A percentile compares a stretch with the other conserved stretches of the same genome.
These are phyloP conservation scores for Clivina fossor DNA, from an alignment of 2,888 invertebrate species.

Conservation along the genomic window DNA sequence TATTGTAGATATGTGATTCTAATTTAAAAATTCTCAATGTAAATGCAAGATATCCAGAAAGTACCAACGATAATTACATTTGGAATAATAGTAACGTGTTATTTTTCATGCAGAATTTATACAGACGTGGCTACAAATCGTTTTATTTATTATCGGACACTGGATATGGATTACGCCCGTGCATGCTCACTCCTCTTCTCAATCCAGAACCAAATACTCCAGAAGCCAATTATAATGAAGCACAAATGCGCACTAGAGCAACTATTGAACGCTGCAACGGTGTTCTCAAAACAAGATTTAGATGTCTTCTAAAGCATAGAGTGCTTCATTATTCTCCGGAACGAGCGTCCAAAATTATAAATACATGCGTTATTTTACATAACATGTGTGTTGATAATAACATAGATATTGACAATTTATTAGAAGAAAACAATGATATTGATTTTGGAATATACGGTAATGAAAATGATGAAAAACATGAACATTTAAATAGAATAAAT, in stretches of 20 bases:
- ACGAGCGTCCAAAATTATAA: conserved; percentile 35
- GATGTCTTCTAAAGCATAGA: conserved; percentile 39
- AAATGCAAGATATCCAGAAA: conserved; percentile 43
- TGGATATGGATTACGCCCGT: conserved; percentile 36
- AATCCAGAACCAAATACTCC: conserved; percentile 19
- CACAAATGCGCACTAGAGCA: conserved; percentile 22
- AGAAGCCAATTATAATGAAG: conserved; percentile 28
- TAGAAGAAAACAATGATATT: no score
- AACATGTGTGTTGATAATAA: conserved; percentile 38
- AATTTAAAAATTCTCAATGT: conserved; percentile 40
- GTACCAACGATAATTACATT: conserved; percentile 41
- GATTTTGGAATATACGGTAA: no score
- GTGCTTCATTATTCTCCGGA: conserved; percentile 38
- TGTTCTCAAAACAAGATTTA: conserved; percentile 38
- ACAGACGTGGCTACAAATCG: neutral
- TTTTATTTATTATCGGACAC: conserved; percentile 32
- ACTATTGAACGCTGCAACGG: conserved; percentile 39
- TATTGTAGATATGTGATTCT: conserved; percentile 41
- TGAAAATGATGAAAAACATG: no score
- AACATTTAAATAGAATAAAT: no score
- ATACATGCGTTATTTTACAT: conserved; percentile 39
- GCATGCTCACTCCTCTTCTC: conserved; percentile 29
- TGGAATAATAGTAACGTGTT: conserved; percentile 40
- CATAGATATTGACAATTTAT: no score
- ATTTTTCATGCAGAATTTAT: no score